These are phyloP conservation scores for Cuculus canorus DNA, from an alignment of 2,797 vertebrate genomes.

Conservation along the genomic window DNA sequence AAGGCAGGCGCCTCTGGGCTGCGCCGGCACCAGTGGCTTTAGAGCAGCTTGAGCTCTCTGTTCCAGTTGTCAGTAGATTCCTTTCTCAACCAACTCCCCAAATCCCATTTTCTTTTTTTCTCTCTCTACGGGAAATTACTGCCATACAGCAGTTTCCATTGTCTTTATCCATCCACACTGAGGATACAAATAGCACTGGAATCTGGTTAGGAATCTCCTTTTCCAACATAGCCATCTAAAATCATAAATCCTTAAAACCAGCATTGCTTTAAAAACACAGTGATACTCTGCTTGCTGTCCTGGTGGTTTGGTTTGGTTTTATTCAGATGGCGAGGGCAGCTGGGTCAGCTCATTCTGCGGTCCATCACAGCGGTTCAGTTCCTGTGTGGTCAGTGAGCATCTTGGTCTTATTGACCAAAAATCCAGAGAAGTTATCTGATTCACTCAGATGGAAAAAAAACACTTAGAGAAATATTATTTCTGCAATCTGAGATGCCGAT, in stretches of 20 bases:
- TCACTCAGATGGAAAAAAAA: rapidly evolving
- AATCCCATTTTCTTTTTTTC: too few species aligned
- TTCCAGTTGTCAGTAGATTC: not conserved
- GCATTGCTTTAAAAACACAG: not conserved
- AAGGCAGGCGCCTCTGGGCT: rapidly evolving
- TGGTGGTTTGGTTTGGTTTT: too few species aligned
- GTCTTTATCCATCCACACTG: not conserved
- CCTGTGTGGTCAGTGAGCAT: not conserved
- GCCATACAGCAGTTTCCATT: not conserved
- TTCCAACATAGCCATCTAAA: rapidly evolving
- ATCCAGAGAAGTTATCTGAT: not conserved
- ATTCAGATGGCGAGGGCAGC: rapidly evolving
- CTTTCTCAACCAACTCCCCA: not conserved
- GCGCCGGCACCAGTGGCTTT: not conserved
- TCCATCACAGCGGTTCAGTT: rapidly evolving
- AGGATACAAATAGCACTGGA: not conserved
- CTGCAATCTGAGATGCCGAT: not conserved
- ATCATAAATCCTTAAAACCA: not conserved
- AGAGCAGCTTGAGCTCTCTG: not conserved
- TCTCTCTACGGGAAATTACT: not conserved
- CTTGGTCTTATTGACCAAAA: not conserved
- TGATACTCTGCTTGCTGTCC: not conserved
- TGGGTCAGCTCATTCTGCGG: not conserved
- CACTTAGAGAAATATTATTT: not conserved
- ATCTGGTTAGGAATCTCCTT: not conserved